These are phyloP conservation scores for Caerostris darwini DNA, from an alignment of 1,140 invertebrate species.

Conservation along the genomic window DNA sequence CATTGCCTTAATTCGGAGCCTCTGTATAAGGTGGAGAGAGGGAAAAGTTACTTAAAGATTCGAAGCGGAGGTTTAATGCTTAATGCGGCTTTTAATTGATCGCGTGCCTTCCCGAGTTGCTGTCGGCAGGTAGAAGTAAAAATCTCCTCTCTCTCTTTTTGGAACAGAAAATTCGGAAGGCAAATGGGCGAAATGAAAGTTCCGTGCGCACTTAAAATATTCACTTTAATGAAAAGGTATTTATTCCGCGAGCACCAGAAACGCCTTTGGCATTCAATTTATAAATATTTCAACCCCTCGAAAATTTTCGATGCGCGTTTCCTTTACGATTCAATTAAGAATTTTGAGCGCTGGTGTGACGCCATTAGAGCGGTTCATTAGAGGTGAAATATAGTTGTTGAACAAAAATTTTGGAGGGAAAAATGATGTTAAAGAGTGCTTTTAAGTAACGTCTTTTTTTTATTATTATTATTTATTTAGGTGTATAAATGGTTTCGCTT, in stretches of 20 bases:
- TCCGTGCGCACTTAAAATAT: constrained; percentile 13
- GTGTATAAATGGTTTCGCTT: no score
- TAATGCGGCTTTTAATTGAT: constrained; percentile 26
- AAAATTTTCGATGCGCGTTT: background rate
- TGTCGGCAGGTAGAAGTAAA: constrained; percentile 38
- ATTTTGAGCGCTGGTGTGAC: constrained; percentile 4
- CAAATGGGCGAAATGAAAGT: constrained; percentile 21
- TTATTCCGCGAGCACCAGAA: background rate
- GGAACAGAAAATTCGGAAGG: constrained; percentile 3
- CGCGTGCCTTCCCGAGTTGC: constrained; percentile 1
- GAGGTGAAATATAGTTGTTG: background rate
- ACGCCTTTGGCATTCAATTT: background rate
- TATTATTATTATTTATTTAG: no score
- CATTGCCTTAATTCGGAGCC: constrained; percentile 6
- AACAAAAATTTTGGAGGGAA: background rate
- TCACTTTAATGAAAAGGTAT: constrained; percentile 28
- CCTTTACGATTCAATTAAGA: constrained; percentile 1
- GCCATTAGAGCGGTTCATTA: constrained; percentile 12
- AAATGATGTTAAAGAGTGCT: background rate
- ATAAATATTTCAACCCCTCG: constrained; percentile 6
- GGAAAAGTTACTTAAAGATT: background rate
- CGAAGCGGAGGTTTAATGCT: background rate
- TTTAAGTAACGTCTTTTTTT: background rate
- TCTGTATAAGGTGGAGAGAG: background rate
- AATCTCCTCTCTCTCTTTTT: background rate